Evolutionary conservation across 2,888 invertebrate genomes (phyloP).

Genomic region (Rhodophaea formosa): DNA sequence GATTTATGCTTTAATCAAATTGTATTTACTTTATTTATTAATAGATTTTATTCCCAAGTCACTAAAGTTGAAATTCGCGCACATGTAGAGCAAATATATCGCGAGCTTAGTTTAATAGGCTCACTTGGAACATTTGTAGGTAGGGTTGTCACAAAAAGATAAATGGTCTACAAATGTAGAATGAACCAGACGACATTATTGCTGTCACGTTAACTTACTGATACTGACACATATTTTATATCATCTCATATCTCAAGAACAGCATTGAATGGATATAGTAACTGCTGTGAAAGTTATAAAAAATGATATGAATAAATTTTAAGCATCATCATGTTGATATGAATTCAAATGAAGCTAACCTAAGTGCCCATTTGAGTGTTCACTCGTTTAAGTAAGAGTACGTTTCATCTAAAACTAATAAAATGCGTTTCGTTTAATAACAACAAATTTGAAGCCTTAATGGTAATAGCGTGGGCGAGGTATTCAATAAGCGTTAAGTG

Average conservation of each 20-base stretch:
- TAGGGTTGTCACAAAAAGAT: conserved; percentile 67
- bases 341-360: not conserved
- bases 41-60: conserved; percentile 32
- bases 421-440: conserved; percentile 1
- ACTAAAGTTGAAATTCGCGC: conserved; percentile 37
- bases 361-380: not conserved
- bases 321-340: not conserved
- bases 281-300: not conserved
- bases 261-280: not conserved
- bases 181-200: conserved; percentile 63
- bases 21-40: conserved; percentile 28
- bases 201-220: conserved; percentile 40
- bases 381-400: not conserved
- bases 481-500: conserved; percentile 3
- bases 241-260: not conserved
- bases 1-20: conserved; percentile 49
- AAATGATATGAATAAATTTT: not conserved
- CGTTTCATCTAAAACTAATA: not conserved
- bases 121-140: conserved; percentile 51
- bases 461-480: not conserved
- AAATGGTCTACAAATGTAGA: conserved; percentile 55
- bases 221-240: not conserved
- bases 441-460: not conserved
- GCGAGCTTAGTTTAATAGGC: conserved; percentile 55
- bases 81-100: conserved; percentile 34